Evolutionary conservation across 2,888 invertebrate genomes (phyloP), one percentile per base, ranked within the genome.

Genomic region (Asteroscopus sphinx): DNA sequence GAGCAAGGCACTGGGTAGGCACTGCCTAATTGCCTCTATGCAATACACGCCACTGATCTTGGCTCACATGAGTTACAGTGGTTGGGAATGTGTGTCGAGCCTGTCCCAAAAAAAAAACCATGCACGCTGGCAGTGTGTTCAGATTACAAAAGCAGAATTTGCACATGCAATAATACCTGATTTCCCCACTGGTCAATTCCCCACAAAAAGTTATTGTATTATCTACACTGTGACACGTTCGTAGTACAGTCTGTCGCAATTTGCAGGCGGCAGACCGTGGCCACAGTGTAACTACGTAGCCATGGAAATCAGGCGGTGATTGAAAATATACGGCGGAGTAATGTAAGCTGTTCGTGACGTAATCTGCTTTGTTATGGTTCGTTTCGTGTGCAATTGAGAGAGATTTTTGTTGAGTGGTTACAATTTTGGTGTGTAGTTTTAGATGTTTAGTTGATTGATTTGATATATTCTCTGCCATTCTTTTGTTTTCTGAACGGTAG

Each of bases 191-290:
- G 28, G 8, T 28, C 28, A 28, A 28, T 28, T 9, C 28, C 28
- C 1, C 28, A 21, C 21, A 21, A 21, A 21, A 21, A 28, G 28
- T 28, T 28, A 9, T 28, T 8, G 1, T 9, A 1, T 28, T 28
- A 28, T 11, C 28, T 28, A 28, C 28, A 1, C 28, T 28, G 11
- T 42, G 42, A 35, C 64, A 46, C 41, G 54, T 54, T 35, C 13
- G 30, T 32, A 9, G 28, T 28, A 28, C 28, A 28, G 68, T 68
- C 47, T 67, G 42, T 35, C 21, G 73, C 44, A 73, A 73, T 75
- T 70, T 58, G 55, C 7, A 51, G 0, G 45, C 72, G 41, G 16
- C 58, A 26, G 39, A 68, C 45, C 73, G 72, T 60, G 30, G 40
- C 58, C 48, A 46, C 30, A 51, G 56, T 37, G 60, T 49, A 33